Percentiles rank a stretch among this genome's conserved stretches.
These are phyloP conservation scores for Andrena bicolor DNA, from an alignment of 2,888 invertebrate genomes.

Conservation along the genomic window DNA sequence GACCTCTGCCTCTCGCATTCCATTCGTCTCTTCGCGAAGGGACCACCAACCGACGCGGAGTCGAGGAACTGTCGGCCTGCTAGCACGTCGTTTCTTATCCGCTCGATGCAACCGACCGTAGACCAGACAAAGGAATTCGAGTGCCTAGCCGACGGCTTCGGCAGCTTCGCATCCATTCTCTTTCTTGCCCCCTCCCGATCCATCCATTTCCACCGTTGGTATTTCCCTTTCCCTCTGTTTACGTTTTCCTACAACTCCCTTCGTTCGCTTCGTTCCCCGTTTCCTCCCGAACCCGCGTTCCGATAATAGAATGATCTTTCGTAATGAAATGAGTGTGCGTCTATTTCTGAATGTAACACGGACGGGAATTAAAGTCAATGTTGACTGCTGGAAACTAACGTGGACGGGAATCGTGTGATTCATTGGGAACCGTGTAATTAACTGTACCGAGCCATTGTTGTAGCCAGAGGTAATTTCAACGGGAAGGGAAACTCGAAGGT, in stretches of 20 bases:
- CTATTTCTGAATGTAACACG: background rate
- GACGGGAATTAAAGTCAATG: too few relatives aligned
- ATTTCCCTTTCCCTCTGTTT: slow-evolving; percentile 3
- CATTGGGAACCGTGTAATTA: too few relatives aligned
- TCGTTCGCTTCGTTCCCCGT: background rate
- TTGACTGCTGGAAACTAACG: too few relatives aligned
- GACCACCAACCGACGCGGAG: slow-evolving; percentile 74
- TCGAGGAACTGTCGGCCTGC: slow-evolving; percentile 72
- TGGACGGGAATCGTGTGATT: too few relatives aligned
- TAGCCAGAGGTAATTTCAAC: too few relatives aligned
- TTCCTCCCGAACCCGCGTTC: background rate
- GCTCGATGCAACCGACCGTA: slow-evolving; percentile 72
- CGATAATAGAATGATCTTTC: background rate
- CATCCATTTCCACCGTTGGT: background rate
- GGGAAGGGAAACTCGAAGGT: too few relatives aligned
- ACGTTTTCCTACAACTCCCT: background rate
- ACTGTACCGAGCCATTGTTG: too few relatives aligned
- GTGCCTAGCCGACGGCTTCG: slow-evolving; percentile 63
- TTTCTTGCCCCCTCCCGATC: background rate
- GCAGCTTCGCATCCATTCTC: slow-evolving; percentile 52
- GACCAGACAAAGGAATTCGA: slow-evolving; percentile 77
- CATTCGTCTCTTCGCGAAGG: slow-evolving; percentile 65
- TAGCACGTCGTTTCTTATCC: slow-evolving; percentile 77
- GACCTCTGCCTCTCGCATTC: slow-evolving; percentile 65
- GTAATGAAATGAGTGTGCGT: background rate